A percentile compares a stretch with the other conserved stretches of the same genome.
phyloP scores from a whole-genome alignment of 2,888 invertebrate species.

The Sarcophaga variegata region DNA sequence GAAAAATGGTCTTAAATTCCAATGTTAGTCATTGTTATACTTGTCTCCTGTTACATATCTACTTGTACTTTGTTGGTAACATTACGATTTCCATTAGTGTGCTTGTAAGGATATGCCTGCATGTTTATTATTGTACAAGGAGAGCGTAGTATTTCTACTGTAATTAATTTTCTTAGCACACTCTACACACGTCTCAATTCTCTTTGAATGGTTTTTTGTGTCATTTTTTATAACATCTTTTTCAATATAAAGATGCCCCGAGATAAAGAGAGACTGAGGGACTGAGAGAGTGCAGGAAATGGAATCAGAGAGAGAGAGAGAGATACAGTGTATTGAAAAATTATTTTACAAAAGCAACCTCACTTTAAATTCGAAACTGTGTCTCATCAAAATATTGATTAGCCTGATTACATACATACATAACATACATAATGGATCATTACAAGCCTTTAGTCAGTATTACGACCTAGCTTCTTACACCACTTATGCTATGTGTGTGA shows the following conservation, averaged over 20 bases:
- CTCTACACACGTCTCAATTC: slow-evolving; percentile 47
- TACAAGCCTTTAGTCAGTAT: no score
- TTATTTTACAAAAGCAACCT: no score
- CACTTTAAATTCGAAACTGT: no score
- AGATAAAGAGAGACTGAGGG: background rate
- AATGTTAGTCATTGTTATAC: slow-evolving; percentile 29
- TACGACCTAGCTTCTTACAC: no score
- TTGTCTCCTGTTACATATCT: slow-evolving; percentile 9
- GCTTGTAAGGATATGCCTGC: background rate
- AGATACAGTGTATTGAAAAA: no score
- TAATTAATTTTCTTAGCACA: slow-evolving; percentile 58
- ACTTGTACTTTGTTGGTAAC: slow-evolving; percentile 1
- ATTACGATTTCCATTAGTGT: background rate
- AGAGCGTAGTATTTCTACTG: background rate
- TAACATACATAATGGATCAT: no score
- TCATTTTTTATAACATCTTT: slow-evolving; percentile 33
- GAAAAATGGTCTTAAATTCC: slow-evolving; percentile 46
- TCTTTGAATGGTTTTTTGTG: slow-evolving; percentile 50
- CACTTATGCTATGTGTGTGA: no score
- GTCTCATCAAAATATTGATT: no score
- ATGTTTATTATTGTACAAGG: background rate
- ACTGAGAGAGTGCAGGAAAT: background rate
- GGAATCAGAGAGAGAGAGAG: no score
- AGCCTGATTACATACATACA: no score
- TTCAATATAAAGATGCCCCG: background rate